Conservation (phyloP, 2,888 invertebrate species). For the Temnothorax rugatulus region DNA sequence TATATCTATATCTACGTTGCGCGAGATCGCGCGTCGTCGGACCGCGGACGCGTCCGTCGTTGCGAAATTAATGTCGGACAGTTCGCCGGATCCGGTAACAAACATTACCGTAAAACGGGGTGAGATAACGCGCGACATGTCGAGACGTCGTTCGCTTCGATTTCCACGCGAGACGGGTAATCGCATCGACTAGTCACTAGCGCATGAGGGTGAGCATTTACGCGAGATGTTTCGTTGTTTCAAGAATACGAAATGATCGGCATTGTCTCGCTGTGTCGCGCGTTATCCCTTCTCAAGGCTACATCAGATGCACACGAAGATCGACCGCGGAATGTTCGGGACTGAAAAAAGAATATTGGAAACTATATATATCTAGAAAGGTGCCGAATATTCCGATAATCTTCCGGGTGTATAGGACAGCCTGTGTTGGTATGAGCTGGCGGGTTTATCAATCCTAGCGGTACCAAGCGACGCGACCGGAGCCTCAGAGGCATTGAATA, state of each 20-base stretch:
- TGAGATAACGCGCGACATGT: neutral
- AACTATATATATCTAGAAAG: neutral
- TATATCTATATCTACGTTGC: constrained; percentile 73
- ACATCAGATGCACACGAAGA: neutral
- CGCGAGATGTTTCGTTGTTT: neutral
- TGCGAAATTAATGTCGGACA: constrained; percentile 39
- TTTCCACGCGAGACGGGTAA: neutral
- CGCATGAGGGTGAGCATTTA: neutral
- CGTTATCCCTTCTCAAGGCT: constrained; percentile 1
- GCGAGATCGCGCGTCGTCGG: constrained; percentile 14
- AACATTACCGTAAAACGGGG: constrained; percentile 8
- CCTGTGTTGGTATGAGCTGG: constrained; percentile 29
- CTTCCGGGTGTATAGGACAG: constrained; percentile 1
- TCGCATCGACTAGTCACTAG: neutral
- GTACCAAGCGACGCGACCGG: constrained; percentile 3
- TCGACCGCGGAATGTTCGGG: constrained; percentile 27
- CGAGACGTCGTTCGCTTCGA: neutral
- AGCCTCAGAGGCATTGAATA: neutral
- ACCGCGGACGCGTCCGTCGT: constrained; percentile 19
- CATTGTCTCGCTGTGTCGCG: neutral
- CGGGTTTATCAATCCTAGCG: constrained; percentile 37
- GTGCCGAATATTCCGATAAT: constrained; percentile 24
- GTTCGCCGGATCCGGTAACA: constrained; percentile 8
- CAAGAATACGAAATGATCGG: neutral
- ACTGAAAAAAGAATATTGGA: neutral